phyloP scores from a whole-genome alignment of 2,888 invertebrate species.

The Notodonta ziczac region DNA sequence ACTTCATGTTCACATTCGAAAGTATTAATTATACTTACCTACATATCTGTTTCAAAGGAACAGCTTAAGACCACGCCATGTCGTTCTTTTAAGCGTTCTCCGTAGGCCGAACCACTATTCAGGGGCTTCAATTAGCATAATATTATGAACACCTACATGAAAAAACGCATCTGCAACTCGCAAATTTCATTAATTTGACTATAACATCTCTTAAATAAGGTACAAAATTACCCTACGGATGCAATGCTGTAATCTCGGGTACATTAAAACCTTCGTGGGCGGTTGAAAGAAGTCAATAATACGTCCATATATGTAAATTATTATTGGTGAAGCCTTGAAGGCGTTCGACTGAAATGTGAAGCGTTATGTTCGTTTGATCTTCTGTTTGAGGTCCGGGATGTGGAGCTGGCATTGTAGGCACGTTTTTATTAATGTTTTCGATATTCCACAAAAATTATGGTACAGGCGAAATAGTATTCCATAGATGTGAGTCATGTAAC shows the following conservation, averaged over 20 bases:
- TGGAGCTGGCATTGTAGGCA: neutral
- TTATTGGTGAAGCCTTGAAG: conserved; percentile 38
- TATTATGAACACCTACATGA: conserved; percentile 36
- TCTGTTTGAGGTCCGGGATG: conserved; percentile 29
- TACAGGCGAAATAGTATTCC: neutral
- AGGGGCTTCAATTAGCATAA: conserved; percentile 36
- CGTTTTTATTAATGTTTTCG: neutral
- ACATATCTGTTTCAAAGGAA: no score
- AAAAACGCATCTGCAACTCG: conserved; percentile 39
- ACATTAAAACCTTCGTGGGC: conserved; percentile 50
- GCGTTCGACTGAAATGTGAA: conserved; percentile 35
- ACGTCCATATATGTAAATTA: conserved; percentile 42
- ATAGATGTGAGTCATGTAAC: no score
- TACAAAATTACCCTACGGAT: conserved; percentile 38
- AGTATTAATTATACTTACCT: no score
- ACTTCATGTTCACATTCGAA: no score
- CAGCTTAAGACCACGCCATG: neutral
- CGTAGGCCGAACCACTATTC: conserved; percentile 18
- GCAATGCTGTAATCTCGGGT: conserved; percentile 33
- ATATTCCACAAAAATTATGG: neutral
- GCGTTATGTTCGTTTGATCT: conserved; percentile 19
- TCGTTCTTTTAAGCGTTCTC: conserved; percentile 27
- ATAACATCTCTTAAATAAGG: conserved; percentile 47
- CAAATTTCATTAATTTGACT: conserved; percentile 47
- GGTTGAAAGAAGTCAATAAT: conserved; percentile 42